Evolutionary conservation across 2,797 vertebrate genomes (phyloP), one percentile per base, ranked within the genome.

Genomic region (Uromys caudimaculatus): DNA sequence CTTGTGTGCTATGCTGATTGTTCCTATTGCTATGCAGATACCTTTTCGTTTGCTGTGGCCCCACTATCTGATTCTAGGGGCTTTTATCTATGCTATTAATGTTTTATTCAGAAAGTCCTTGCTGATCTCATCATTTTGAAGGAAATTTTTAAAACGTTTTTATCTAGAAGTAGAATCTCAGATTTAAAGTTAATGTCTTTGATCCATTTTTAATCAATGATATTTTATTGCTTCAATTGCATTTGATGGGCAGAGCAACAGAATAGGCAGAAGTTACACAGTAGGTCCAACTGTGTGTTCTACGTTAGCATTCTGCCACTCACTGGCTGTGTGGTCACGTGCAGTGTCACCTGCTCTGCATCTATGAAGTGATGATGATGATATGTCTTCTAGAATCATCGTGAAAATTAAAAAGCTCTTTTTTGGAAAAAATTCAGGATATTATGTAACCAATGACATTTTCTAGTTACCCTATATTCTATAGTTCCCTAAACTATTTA

Each of bases 401-500:
- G 13, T 77, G 62, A 93, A 73, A 62, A 82, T 19, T 82, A 35
- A 73, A 79, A 16, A 41, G 16, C 60, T 14, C 67, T 13, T 29
- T 44, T 38, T 52, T n/a, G 3, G 38, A 67, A 77, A 85, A 76
- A 60, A 76, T 52, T 75, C 77, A 82, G 10, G 64, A 67, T 75
- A 41, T 19, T 64, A 92, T 79, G 12, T 67, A 81, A 44, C 52
- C 32, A 79, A 8, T 50, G 91, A 44, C 21, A 62, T n/a, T 77
- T 96, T 67, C 8, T 47, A 64, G 62, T 64, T 77, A 71, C n/a
- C 17, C n/a, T 71, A 69, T 73, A 91, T 54, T 82, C 38, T 86
- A 27, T 64, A 50, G 87, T 78, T 95, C 64, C 19, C 38, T 75
- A 89, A 89, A 82, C 94, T 77, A 85, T 81, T 88, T 47, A 77